A percentile compares a stretch with the other conserved stretches of the same genome.
These are phyloP conservation scores for Cassiopea xamachana DNA, from an alignment of 30 jellyfish, hydroid and myxozoan species.

Conservation along the genomic window DNA sequence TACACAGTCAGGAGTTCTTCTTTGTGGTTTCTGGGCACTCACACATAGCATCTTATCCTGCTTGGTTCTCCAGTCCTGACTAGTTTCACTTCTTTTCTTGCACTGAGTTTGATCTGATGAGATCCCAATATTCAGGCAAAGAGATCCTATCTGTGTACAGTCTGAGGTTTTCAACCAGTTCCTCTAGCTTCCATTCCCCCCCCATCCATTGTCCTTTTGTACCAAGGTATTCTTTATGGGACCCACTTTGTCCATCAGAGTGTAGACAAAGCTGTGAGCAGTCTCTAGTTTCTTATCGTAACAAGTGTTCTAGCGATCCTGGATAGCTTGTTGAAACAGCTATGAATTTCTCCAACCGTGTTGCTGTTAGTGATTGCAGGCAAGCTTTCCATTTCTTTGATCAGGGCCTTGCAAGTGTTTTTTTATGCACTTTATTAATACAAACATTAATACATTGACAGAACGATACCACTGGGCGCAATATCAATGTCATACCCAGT, in stretches of 20 bases:
- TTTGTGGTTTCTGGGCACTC: not conserved
- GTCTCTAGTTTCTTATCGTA: conserved; percentile 58
- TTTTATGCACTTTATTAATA: too few species aligned
- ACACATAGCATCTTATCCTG: conserved; percentile 21
- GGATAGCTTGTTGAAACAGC: conserved; percentile 60
- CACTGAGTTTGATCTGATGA: not conserved
- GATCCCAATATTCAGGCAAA: conserved; percentile 9
- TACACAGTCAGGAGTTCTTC: not conserved
- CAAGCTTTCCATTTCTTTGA: conserved; percentile 34
- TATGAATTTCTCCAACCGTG: conserved; percentile 36
- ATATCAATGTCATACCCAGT: too few species aligned
- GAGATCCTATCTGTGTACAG: conserved; percentile 57
- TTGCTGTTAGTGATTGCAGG: conserved; percentile 17
- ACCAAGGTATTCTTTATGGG: conserved; percentile 47
- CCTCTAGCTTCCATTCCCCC: conserved; percentile 40
- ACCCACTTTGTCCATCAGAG: conserved; percentile 60
- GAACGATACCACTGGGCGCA: too few species aligned
- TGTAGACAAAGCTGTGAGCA: conserved; percentile 57
- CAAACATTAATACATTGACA: too few species aligned
- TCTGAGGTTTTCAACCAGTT: conserved; percentile 48
- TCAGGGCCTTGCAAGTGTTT: conserved; percentile 57
- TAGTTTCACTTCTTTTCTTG: conserved; percentile 6
- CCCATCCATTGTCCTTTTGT: conserved; percentile 50
- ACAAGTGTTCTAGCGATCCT: conserved; percentile 49
- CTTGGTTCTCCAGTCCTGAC: conserved; percentile 8